phyloP scores from a whole-genome alignment of 2,113 vertebrate species.

The Pygoscelis adeliae region DNA sequence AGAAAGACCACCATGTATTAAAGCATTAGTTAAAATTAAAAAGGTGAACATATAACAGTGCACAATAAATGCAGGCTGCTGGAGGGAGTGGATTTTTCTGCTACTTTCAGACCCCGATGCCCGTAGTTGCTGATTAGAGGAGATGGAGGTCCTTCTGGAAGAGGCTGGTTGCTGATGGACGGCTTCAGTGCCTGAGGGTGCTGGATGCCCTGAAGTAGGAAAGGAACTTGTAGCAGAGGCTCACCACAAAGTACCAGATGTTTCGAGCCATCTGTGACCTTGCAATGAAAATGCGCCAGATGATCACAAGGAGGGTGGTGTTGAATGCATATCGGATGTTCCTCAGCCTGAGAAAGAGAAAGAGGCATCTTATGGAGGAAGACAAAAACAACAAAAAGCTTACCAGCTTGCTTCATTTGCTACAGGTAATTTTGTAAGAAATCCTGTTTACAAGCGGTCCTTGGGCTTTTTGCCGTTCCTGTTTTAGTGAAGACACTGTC shows the following conservation, averaged over 20 bases:
- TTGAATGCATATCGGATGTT: conserved; percentile 94
- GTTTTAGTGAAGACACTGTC: neutral
- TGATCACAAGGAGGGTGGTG: conserved; percentile 86
- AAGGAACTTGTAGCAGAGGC: conserved; percentile 95
- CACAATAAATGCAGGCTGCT: conserved; percentile 33
- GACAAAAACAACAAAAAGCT: neutral
- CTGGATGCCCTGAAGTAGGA: conserved; percentile 94
- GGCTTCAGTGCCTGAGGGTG: conserved; percentile 84
- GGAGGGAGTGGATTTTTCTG: conserved; percentile 32
- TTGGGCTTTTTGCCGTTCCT: neutral
- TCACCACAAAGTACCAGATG: conserved; percentile 96
- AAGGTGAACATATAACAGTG: conserved; percentile 19
- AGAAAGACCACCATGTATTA: conserved; percentile 31
- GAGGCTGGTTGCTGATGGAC: neutral
- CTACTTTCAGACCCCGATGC: conserved; percentile 36
- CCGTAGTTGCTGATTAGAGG: conserved; percentile 24
- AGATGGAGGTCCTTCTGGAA: conserved; percentile 48
- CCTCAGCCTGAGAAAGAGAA: conserved; percentile 80
- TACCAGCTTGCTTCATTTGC: neutral
- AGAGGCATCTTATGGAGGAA: neutral
- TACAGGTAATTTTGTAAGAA: neutral
- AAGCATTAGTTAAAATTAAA: conserved; percentile 40
- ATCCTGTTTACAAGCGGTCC: neutral
- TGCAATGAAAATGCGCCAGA: conserved; percentile 94
- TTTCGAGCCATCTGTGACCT: conserved; percentile 94